Evolutionary conservation across 2,113 vertebrate genomes (phyloP), one percentile per base, ranked within the genome.

Genomic region (Solenodon paradoxus): DNA sequence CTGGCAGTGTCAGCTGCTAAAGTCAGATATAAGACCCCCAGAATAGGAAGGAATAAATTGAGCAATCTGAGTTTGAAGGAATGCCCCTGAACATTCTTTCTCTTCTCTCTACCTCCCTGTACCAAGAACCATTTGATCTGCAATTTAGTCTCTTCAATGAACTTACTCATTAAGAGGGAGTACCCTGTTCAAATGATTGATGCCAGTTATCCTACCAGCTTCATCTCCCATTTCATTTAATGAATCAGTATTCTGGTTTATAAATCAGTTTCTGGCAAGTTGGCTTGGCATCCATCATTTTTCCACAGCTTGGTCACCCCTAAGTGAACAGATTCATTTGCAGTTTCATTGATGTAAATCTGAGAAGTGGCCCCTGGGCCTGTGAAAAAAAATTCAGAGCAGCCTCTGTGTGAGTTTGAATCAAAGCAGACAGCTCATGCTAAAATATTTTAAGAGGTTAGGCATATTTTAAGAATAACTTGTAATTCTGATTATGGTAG

Each of bases 221-320:
- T 89, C 92, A 96, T 74, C 63, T 97, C 69, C 79, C 47, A 80
- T 94, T 97, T 95, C 51, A 94, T 86, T 95, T 96, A 95, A 95
- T 96, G 86, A 96, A 94, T 97, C 92, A 91, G 63, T 78, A 94
- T 95, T 95, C 81, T 93, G 86, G 15, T 83, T 95, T 93, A 83
- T 94, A 96, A 95, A 93, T 96, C 80, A 96, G 93, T 95, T 94
- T 93, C 92, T 93, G 78, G 92, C 78, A 93, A 93, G 55, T 38
- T 97, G 64, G 68, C 83, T 90, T 88, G 90, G 45, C 57, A 95
- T 96, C 78, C 81, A 93, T 95, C 94, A 96, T 38, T 85, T 92
- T 49, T 84, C 28, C 55, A 72, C 57, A 86, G 90, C 69, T 80
- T 94, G 69, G 57, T 92, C 13, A 7, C 47, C 68, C 74, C 22